Percentiles rank a stretch among this genome's conserved stretches.
Conservation (phyloP, 2,888 invertebrate species). For the Chymomyza fuscimana region DNA sequence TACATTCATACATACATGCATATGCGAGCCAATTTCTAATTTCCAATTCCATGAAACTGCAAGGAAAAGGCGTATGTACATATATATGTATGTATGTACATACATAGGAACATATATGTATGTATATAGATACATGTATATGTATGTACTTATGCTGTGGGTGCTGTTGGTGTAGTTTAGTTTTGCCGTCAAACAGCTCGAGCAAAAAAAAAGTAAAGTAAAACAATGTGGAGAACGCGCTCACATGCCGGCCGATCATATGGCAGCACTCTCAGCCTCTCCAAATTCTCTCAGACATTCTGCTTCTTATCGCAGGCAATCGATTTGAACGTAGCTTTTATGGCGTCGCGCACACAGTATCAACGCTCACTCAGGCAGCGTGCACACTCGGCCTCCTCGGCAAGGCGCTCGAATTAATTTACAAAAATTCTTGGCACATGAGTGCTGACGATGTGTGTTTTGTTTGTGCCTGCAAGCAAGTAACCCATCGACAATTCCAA, state of each 20-base stretch:
- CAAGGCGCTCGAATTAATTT: conserved; percentile 24
- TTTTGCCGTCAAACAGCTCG: neutral
- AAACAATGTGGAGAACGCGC: conserved; percentile 22
- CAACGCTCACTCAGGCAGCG: neutral
- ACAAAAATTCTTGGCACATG: conserved; percentile 47
- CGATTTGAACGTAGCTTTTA: conserved; percentile 38
- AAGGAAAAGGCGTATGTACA: conserved; percentile 44
- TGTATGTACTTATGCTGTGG: neutral
- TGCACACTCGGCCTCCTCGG: conserved; percentile 40
- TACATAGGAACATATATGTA: no score
- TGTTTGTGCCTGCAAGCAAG: conserved; percentile 10
- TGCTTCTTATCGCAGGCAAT: conserved; percentile 42
- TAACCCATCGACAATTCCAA: conserved; percentile 29
- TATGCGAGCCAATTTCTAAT: conserved; percentile 39
- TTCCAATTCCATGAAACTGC: conserved; percentile 40
- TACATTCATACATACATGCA: neutral
- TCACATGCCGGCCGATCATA: neutral
- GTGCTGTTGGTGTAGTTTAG: conserved; percentile 4
- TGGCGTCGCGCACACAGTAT: conserved; percentile 8
- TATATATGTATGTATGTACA: conserved; percentile 17
- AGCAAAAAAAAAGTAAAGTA: conserved; percentile 11
- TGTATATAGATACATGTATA: no score
- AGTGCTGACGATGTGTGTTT: conserved; percentile 14
- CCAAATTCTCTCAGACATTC: neutral
- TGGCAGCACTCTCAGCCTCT: conserved; percentile 3